Evolutionary conservation across 1,140 invertebrate species (phyloP), one percentile per base, ranked within the genome.

Genomic region (Drosophila bipectinata): DNA sequence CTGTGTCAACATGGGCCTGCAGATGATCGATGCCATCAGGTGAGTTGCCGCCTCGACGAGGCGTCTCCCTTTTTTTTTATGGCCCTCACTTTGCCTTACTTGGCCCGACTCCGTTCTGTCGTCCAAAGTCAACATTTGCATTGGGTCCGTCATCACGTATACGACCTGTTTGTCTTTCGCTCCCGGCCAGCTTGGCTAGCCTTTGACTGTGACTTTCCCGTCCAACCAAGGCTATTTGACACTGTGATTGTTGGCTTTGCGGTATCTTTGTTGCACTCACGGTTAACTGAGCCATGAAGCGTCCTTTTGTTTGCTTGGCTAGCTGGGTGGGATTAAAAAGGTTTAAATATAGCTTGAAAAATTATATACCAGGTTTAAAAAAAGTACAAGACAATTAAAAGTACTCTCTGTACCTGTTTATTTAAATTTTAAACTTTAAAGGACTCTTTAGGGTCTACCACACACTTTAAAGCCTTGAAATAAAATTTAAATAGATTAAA

Each of bases 1-100:
- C 92, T 98, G 98, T 88, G 98, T 99, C 66, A 98, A 98, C 79
- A 99, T 99, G 98, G 98, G 98, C 1, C 92, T 99, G 47, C 96
- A 98, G 92, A 99, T 99, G 98, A 98, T 99, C 67, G 96, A 98
- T 79, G 97, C 97, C 28, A 99, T 99, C 82, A 94, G 96, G 97
- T 97, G 92, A 93, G 92, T 88, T 26, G 7, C 54, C 14, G 18
- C 12, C 14, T 21, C 15, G 34, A 6, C 41, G 41, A 44, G 15
- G 41, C 41, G 41, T 44, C 10, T 1, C 34, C 8, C n/a, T n/a
- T 26, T 49, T 48, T 41, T 39, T 28, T 61, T 60, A 32, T 37
- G 26, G 26, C 26, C 26, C 24, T 37, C 48, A 14, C 37, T 5
- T 32, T 28, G 18, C 2, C 3, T n/a, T 41, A 15, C 14, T 24